Base-by-base conservation (phyloP, 2,888 invertebrate genomes). In the Holacanthella duospinosa region DNA sequence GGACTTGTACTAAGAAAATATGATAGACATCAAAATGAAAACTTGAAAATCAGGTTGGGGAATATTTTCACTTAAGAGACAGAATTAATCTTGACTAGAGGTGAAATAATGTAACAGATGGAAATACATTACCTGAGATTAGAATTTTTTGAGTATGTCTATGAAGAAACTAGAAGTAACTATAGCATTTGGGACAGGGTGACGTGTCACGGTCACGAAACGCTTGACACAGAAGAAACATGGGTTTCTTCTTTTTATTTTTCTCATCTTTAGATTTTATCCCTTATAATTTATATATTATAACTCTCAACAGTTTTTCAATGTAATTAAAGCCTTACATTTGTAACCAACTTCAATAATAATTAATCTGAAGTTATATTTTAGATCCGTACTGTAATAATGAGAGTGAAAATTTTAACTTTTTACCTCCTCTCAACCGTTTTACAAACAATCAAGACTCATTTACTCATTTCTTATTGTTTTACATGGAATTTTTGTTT, bases 1-100 rank as follows among this genome's bases (percentile, higher is more conserved):
- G 36, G 16, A 36, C 9, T 12, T 12, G 16, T 36, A 6, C 36
- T 6, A 36, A 36, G n/a, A 48, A 48, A 48, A 48, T 48, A 21
- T 48, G 48, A 48, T 48, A 48, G n/a, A 48, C 48, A 48, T 48
- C 48, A n/a, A n/a, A n/a, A 21, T n/a, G 21, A 63, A 62, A 68
- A 68, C 66, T 65, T 56, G 68, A 66, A 68, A 68, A 66, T 68
- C 68, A 68, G 68, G 68, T 66, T 66, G 65, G 65, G 63, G 59
- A 64, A 59, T 67, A 56, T 60, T 60, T 24, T 29, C 25, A 55
- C 43, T 27, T 25, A 48, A 48, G 48, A 16, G n/a, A n/a, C n/a
- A n/a, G 48, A 48, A 48, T 48, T 48, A 48, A 48, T 48, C 48
- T 48, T 48, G 48, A 48, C 19, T 9, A 16, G 48, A 48, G 48